A percentile compares a stretch with the other conserved stretches of the same genome.
Evolutionary conservation across 2,113 vertebrate species (phyloP).

Genomic region (Callocephalon fimbriatum): DNA sequence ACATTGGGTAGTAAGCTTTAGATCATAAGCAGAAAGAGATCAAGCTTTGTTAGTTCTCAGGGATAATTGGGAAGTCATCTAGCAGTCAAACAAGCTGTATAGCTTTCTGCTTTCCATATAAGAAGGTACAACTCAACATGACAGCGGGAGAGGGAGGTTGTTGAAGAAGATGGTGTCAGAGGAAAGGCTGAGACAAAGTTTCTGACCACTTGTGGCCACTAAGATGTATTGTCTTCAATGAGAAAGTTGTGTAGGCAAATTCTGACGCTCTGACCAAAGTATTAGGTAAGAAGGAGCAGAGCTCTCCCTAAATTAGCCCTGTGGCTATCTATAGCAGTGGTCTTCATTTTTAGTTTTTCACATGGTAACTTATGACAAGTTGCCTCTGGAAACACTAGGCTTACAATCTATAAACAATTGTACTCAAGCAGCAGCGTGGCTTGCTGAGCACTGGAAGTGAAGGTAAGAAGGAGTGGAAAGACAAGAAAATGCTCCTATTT

Average conservation of each 20-base stretch:
- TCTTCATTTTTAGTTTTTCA: neutral
- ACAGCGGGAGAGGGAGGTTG: neutral
- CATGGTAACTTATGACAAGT: neutral
- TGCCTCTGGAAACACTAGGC: neutral
- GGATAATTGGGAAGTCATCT: neutral
- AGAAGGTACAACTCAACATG: neutral
- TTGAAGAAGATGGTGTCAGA: neutral
- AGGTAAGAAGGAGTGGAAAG: neutral
- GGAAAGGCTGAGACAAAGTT: neutral
- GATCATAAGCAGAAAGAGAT: neutral
- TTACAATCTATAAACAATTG: neutral
- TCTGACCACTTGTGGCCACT: neutral
- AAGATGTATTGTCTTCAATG: neutral
- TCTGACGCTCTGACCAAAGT: neutral
- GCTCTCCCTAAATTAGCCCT: neutral
- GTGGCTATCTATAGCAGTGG: neutral
- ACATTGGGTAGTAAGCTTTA: neutral
- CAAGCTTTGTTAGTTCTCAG: neutral
- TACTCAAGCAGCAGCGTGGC: neutral
- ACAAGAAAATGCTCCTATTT: neutral
- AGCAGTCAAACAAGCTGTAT: neutral
- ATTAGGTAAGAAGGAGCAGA: neutral
- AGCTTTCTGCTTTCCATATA: neutral
- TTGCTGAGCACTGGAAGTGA: neutral
- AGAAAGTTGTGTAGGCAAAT: neutral